Base-by-base conservation (phyloP, 2,797 vertebrate species). In the Xiphophorus birchmanni region DNA sequence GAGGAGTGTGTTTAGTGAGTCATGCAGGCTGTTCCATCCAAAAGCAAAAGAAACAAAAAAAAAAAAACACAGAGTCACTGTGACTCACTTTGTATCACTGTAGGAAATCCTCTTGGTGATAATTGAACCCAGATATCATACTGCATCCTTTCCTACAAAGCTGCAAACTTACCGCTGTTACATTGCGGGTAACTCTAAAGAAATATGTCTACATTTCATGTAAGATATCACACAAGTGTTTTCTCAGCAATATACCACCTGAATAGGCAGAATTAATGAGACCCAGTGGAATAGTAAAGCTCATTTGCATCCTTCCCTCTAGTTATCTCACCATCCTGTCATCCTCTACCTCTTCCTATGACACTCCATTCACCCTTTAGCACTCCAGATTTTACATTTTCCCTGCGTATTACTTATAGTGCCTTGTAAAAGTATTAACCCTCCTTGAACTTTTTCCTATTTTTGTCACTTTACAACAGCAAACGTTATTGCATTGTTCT, bases 201-300 rank as follows among this genome's bases (percentile, higher is more conserved):
- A 89, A 90, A 83, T 26, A 77, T 47, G 63, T 80, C 82, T 54
- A 35, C n/a, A 47, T 21, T 63, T 23, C 4, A 42, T 86, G 82
- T 88, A 86, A 88, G 86, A 91, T 92, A 90, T 87, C 32, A 63
- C 79, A 85, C 76, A 89, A 90, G 86, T 90, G 86, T 90, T 91
- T 90, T 77, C 88, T 93, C 91, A 90, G 91, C 90, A 88, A 86
- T 91, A 90, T 91, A 85, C 86, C 78, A 88, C 91, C 89, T 92
- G 88, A 91, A 92, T 90, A 91, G 84, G 80, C 84, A 84, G 81
- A 91, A 91, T 93, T 95, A 95, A 95, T 93, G 85, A 95, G 89
- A 85, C 92, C 89, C 84, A 78, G 84, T 83, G 89, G 93, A 94
- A 90, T 81, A 83, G 54, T 85, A 76, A 82, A 90, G 81, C 48